phyloP scores from a whole-genome alignment of 1,140 invertebrate species.

The Microvelia longipes region DNA sequence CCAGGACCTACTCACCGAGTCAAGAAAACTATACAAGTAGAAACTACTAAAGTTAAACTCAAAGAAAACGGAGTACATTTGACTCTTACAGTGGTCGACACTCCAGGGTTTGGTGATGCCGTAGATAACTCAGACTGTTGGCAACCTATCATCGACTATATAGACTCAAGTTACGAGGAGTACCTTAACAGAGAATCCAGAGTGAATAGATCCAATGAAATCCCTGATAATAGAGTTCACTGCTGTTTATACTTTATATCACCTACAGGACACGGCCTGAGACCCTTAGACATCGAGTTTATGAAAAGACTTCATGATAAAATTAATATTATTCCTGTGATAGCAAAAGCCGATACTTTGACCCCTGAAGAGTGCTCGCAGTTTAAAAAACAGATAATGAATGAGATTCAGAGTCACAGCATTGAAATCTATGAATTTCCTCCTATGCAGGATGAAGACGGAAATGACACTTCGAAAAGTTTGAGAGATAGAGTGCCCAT shows the following conservation, averaged over 20 bases:
- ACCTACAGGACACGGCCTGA: slow-evolving; percentile 90
- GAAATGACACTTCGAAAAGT: slow-evolving; percentile 53
- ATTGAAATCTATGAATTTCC: slow-evolving; percentile 99
- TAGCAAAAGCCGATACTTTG: slow-evolving; percentile 97
- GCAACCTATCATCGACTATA: slow-evolving; percentile 92
- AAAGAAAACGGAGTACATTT: slow-evolving; percentile 88
- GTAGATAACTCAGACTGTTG: slow-evolving; percentile 96
- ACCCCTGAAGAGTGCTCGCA: slow-evolving; percentile 87
- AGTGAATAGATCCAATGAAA: slow-evolving; percentile 58
- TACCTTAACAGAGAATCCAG: slow-evolving; percentile 81
- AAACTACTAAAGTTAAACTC: slow-evolving; percentile 75
- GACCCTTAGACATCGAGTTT: slow-evolving; percentile 93
- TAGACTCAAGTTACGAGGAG: slow-evolving; percentile 90
- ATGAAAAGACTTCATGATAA: slow-evolving; percentile 97
- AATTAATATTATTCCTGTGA: slow-evolving; percentile 96
- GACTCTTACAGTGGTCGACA: slow-evolving; percentile 82
- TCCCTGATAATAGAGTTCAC: slow-evolving; percentile 81
- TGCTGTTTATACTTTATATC: slow-evolving; percentile 97
- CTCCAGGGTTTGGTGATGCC: slow-evolving; percentile 95
- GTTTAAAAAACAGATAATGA: slow-evolving; percentile 81
- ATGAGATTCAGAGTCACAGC: slow-evolving; percentile 46
- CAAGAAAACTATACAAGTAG: slow-evolving; percentile 83
- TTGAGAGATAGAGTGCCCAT: slow-evolving; percentile 81
- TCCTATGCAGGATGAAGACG: slow-evolving; percentile 52
- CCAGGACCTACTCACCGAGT: slow-evolving; percentile 75